These are phyloP conservation scores for Drosophila tropicalis DNA, from an alignment of 1,140 invertebrate genomes.

Conservation along the genomic window DNA sequence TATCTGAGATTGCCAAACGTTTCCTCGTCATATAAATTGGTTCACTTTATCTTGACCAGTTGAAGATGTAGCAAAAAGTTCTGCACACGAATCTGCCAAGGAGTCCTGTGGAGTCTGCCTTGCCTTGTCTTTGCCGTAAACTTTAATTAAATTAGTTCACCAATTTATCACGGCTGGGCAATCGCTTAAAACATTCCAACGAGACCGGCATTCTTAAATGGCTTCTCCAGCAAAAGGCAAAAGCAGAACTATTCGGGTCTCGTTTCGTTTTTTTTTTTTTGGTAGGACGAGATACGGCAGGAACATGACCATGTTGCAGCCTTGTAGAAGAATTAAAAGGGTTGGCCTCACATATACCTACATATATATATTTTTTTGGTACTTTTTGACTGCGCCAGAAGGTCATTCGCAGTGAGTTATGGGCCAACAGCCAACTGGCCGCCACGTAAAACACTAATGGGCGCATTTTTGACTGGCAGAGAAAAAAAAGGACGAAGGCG, in stretches of 20 bases:
- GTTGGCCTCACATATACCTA: slow-evolving; percentile 27
- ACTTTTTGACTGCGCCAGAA: slow-evolving; percentile 61
- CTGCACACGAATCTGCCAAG: background rate
- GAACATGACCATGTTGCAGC: slow-evolving; percentile 47
- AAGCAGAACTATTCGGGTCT: slow-evolving; percentile 36
- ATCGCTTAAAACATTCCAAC: slow-evolving; percentile 70
- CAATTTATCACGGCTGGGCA: slow-evolving; percentile 76
- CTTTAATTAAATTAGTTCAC: slow-evolving; percentile 79
- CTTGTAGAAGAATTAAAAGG: slow-evolving; percentile 71
- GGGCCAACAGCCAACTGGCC: slow-evolving; percentile 46
- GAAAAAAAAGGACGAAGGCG: slow-evolving; percentile 13
- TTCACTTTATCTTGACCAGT: slow-evolving; percentile 1
- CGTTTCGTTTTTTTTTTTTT: slow-evolving; percentile 39
- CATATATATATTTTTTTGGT: background rate
- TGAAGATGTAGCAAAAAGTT: slow-evolving; percentile 3
- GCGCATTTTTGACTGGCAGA: slow-evolving; percentile 36
- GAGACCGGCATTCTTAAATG: slow-evolving; percentile 52
- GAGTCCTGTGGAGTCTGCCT: background rate
- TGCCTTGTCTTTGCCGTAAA: slow-evolving; percentile 54
- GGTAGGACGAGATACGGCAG: background rate
- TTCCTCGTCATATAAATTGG: slow-evolving; percentile 7
- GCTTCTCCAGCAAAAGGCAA: slow-evolving; percentile 12
- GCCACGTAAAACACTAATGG: slow-evolving; percentile 64
- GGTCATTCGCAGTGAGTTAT: slow-evolving; percentile 77
- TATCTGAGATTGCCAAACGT: background rate